Evolutionary conservation across 2,797 vertebrate species (phyloP).

Genomic region (Diglossa cyanea): DNA sequence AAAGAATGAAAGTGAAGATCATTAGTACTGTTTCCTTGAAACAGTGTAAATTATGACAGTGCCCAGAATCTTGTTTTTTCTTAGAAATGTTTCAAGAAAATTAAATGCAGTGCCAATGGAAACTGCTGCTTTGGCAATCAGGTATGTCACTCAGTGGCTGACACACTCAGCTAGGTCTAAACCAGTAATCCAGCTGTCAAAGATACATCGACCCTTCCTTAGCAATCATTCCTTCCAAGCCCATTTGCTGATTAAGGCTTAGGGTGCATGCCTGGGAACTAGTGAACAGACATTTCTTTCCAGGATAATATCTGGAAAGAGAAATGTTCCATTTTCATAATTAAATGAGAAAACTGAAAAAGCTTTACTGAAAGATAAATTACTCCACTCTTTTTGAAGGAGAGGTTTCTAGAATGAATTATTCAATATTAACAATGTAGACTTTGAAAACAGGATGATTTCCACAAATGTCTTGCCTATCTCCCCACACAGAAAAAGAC

Average conservation of each 20-base stretch:
- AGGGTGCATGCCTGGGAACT: not conserved
- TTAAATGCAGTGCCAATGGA: not conserved
- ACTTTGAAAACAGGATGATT: not conserved
- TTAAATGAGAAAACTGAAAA: conserved; percentile 4
- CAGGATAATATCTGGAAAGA: not conserved
- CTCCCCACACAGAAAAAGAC: not conserved
- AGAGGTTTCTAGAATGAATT: conserved; percentile 27
- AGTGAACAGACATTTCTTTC: not conserved
- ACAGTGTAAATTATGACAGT: not conserved
- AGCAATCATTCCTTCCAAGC: not conserved
- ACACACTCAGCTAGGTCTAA: not conserved
- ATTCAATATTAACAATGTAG: not conserved
- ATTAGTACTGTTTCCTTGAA: not conserved
- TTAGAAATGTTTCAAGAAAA: not conserved
- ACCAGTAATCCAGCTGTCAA: not conserved
- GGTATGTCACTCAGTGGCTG: not conserved
- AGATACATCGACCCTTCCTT: not conserved
- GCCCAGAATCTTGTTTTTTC: not conserved
- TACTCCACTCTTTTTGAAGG: not conserved
- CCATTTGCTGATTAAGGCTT: conserved; percentile 3
- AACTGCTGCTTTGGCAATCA: not conserved
- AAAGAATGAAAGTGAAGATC: conserved; percentile 5
- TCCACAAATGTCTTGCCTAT: not conserved
- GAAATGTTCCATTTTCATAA: not conserved
- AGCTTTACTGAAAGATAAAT: not conserved